A percentile compares a stretch with the other conserved stretches of the same genome.
phyloP scores from a whole-genome alignment of 2,797 vertebrate genomes.

The Gephyroberyx darwinii region DNA sequence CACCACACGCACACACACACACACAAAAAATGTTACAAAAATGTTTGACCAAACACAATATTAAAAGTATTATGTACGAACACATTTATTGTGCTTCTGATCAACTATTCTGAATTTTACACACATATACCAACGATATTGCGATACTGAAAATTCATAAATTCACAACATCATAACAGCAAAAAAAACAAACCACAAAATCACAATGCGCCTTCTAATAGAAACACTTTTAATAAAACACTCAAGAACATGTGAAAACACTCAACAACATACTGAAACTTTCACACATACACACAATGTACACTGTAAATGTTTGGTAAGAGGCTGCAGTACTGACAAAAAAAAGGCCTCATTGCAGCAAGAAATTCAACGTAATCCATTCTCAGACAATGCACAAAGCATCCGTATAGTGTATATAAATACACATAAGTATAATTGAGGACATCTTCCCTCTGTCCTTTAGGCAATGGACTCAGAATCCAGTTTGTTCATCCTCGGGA shows the following conservation, averaged over 20 bases:
- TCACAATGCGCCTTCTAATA: not conserved
- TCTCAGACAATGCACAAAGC: not conserved
- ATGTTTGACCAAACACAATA: not conserved
- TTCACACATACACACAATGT: slow-evolving; percentile 32
- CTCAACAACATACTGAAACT: not conserved
- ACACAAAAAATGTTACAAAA: not conserved
- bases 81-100: not conserved
- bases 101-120: not conserved
- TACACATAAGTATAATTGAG: not conserved
- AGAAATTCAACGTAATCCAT: not conserved
- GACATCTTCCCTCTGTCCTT: not conserved
- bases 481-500: slow-evolving; percentile 71
- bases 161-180: not conserved
- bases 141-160: not conserved
- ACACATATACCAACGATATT: not conserved
- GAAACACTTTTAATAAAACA: not conserved
- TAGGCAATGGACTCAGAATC: slow-evolving; percentile 61
- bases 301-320: slow-evolving; percentile 12
- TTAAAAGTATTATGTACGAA: not conserved
- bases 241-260: not conserved
- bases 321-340: not conserved
- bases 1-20: not conserved
- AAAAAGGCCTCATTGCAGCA: not conserved
- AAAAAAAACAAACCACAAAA: not conserved
- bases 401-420: not conserved